Evolutionary conservation across 2,797 vertebrate genomes (phyloP).

Genomic region (Sebastes minor): DNA sequence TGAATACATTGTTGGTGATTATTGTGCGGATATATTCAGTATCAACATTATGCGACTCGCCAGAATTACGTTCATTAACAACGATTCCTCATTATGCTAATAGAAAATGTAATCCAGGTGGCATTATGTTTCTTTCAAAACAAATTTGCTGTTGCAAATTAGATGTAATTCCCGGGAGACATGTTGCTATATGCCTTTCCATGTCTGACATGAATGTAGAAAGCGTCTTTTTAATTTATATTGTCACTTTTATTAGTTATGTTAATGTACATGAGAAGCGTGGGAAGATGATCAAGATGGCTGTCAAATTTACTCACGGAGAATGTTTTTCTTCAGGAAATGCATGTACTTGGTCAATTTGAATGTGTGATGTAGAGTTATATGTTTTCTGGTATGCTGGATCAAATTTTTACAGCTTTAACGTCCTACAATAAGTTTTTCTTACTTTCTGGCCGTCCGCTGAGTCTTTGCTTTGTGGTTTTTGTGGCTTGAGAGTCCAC

Average conservation of each 20-base stretch:
- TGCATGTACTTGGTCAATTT: too few relatives aligned
- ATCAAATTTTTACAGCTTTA: too few relatives aligned
- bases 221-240: fast-evolving
- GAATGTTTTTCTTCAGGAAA: too few relatives aligned
- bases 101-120: neutral
- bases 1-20: neutral
- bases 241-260: neutral
- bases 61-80: neutral
- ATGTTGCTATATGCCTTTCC: neutral
- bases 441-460: too few relatives aligned
- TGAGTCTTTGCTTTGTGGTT: too few relatives aligned
- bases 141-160: neutral
- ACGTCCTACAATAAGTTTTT: too few relatives aligned
- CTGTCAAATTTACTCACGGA: too few relatives aligned
- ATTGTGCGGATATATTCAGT: neutral
- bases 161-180: neutral
- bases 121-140: neutral
- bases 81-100: neutral
- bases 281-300: neutral
- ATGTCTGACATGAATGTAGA: neutral
- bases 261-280: neutral
- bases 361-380: too few relatives aligned
- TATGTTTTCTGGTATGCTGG: too few relatives aligned
- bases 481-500: too few relatives aligned
- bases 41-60: too few relatives aligned